phyloP scores from a whole-genome alignment of 2,113 vertebrate genomes.

The Saccopteryx leptura region DNA sequence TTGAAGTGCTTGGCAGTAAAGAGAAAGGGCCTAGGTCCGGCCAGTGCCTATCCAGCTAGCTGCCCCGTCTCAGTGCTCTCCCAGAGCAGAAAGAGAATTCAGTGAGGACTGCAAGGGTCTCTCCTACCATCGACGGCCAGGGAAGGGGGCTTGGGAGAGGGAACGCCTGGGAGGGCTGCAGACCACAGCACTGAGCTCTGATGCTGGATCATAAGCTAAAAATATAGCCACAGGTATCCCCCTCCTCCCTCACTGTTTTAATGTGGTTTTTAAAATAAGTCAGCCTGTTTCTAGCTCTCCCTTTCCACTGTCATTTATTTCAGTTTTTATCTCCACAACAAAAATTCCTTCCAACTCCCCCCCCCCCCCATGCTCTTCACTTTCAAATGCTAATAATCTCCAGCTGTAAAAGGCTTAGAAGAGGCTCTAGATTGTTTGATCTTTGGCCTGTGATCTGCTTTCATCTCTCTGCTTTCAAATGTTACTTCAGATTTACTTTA shows the following conservation, averaged over 20 bases:
- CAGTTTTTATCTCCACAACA: conserved; percentile 83
- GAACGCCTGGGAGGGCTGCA: background rate
- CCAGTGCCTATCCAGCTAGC: accelerated
- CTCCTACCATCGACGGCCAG: background rate
- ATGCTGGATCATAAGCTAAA: conserved; percentile 9
- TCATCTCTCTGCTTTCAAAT: conserved; percentile 90
- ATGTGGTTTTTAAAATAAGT: conserved; percentile 38
- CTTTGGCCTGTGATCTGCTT: conserved; percentile 92
- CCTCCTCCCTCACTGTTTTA: background rate
- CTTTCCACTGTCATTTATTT: conserved; percentile 79
- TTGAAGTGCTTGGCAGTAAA: background rate
- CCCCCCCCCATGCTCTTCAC: conserved; percentile 87
- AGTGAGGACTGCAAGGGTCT: background rate
- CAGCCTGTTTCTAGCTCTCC: conserved; percentile 50
- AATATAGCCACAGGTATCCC: background rate
- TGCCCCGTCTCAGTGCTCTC: background rate
- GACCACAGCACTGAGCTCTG: background rate
- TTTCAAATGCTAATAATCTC: conserved; percentile 92
- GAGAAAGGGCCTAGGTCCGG: background rate
- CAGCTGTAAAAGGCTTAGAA: conserved; percentile 90
- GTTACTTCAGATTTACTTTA: conserved; percentile 88
- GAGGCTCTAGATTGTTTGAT: conserved; percentile 91
- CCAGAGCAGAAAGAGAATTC: background rate
- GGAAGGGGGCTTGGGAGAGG: background rate
- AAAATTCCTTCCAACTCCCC: conserved; percentile 83